These are phyloP conservation scores for Alauda arvensis DNA, from an alignment of 2,797 vertebrate species.

Conservation along the genomic window DNA sequence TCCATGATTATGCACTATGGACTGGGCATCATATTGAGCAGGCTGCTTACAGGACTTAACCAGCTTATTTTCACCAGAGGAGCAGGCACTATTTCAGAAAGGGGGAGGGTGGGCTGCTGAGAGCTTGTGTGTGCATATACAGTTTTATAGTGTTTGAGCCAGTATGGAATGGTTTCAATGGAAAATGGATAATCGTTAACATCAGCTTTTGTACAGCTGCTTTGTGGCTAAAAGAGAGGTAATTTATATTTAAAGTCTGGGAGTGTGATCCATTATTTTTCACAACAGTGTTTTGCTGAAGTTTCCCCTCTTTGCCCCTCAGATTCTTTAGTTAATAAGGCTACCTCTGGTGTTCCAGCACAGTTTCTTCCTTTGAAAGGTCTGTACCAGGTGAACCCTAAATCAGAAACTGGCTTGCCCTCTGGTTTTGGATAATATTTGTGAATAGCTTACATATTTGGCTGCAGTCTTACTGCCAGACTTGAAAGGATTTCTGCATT, in stretches of 20 bases:
- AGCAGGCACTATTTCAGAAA: background rate
- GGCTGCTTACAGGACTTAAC: background rate
- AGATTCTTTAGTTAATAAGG: slow-evolving; percentile 12
- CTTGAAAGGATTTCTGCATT: background rate
- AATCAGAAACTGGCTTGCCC: background rate
- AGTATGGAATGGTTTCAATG: background rate
- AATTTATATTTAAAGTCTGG: slow-evolving; percentile 23
- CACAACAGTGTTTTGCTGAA: slow-evolving; percentile 7
- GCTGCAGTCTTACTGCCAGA: background rate
- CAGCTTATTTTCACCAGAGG: slow-evolving; percentile 28
- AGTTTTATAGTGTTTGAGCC: slow-evolving; percentile 3
- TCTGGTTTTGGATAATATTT: background rate
- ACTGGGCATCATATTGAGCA: background rate
- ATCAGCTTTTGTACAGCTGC: slow-evolving; percentile 36
- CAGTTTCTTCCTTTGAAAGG: background rate
- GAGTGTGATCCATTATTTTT: slow-evolving; percentile 25
- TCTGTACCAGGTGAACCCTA: slow-evolving; percentile 28
- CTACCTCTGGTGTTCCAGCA: background rate
- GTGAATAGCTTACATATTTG: slow-evolving; percentile 27
- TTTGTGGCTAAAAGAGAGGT: slow-evolving; percentile 30
- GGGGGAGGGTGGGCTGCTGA: background rate
- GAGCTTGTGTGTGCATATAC: background rate
- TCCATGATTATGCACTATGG: background rate
- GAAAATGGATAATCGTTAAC: slow-evolving; percentile 48
- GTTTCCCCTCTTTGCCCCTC: background rate